These are phyloP conservation scores for Bradysia coprophila DNA, from an alignment of 1,140 invertebrate species.

Conservation along the genomic window DNA sequence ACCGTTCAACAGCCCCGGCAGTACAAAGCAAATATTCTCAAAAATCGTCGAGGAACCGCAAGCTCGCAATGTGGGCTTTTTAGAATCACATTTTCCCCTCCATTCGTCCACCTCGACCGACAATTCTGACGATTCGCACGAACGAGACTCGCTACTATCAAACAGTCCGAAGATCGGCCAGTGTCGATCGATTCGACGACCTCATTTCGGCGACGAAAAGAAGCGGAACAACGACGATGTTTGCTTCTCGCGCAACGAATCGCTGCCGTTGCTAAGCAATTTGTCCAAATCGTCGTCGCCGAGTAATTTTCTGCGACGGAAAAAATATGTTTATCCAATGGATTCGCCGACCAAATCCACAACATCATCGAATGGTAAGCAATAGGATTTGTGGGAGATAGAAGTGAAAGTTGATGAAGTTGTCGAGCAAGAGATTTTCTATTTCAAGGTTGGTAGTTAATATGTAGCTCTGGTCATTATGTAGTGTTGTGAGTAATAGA, in stretches of 20 bases:
- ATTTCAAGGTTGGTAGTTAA: too few relatives aligned
- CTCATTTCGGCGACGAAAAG: slow-evolving; percentile 13
- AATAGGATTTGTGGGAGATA: too few relatives aligned
- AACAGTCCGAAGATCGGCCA: slow-evolving; percentile 5
- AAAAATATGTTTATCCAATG: slow-evolving; percentile 5
- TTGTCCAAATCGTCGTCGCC: slow-evolving; percentile 3
- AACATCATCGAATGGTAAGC: too few relatives aligned
- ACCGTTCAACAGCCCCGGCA: background rate
- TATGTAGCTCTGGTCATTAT: too few relatives aligned
- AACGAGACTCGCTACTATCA: slow-evolving; percentile 2
- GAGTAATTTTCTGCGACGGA: slow-evolving; percentile 4
- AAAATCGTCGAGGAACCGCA: background rate
- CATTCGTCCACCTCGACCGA: slow-evolving; percentile 4
- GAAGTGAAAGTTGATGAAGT: too few relatives aligned
- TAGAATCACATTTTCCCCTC: slow-evolving; percentile 21
- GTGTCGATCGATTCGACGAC: slow-evolving; percentile 12
- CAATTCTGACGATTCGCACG: slow-evolving; percentile 1
- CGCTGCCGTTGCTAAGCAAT: slow-evolving; percentile 12
- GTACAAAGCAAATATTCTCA: background rate
- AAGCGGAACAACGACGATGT: slow-evolving; percentile 21
- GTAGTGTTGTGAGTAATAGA: too few relatives aligned
- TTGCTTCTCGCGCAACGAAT: slow-evolving; percentile 15
- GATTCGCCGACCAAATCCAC: too few relatives aligned
- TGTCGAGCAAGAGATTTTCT: too few relatives aligned
- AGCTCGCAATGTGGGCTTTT: slow-evolving; percentile 15